Conservation (phyloP, 2,113 vertebrate genomes). For the Calcarius ornatus region DNA sequence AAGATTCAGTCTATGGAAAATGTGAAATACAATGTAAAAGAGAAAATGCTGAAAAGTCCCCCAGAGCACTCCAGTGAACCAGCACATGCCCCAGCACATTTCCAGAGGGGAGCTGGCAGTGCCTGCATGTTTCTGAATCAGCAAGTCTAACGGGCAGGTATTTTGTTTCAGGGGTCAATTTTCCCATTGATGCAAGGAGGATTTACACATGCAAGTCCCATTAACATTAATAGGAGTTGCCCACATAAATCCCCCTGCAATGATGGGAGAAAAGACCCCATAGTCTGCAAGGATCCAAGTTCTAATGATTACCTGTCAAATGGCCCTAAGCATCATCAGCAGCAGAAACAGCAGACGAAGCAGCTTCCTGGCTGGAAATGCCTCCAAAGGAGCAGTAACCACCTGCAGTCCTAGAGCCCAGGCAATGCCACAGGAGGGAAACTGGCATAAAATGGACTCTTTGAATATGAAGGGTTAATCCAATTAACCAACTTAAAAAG, state of each 20-base stretch:
- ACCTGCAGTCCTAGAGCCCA: background rate
- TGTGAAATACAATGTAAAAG: background rate
- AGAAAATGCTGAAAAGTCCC: background rate
- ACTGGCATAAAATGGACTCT: background rate
- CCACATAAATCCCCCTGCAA: conserved; percentile 51
- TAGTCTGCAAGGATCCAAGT: conserved; percentile 44
- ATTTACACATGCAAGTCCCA: conserved; percentile 67
- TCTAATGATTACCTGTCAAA: conserved; percentile 73
- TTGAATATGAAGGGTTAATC: conserved; percentile 42
- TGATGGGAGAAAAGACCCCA: conserved; percentile 49
- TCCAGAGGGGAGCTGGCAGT: background rate
- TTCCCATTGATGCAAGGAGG: conserved; percentile 61
- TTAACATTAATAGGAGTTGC: conserved; percentile 66
- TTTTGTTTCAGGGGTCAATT: conserved; percentile 59
- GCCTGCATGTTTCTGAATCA: conserved; percentile 16
- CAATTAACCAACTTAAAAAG: conserved; percentile 52
- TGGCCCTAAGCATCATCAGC: conserved; percentile 56
- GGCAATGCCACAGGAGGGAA: background rate
- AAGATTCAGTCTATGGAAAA: background rate
- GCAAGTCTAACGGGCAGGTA: background rate
- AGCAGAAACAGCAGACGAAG: conserved; percentile 54
- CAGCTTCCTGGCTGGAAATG: conserved; percentile 37
- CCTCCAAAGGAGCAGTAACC: conserved; percentile 29
- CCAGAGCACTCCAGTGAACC: background rate
- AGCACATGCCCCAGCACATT: background rate